phyloP scores from a whole-genome alignment of 2,888 invertebrate species.

The Taphrorychus bicolor region DNA sequence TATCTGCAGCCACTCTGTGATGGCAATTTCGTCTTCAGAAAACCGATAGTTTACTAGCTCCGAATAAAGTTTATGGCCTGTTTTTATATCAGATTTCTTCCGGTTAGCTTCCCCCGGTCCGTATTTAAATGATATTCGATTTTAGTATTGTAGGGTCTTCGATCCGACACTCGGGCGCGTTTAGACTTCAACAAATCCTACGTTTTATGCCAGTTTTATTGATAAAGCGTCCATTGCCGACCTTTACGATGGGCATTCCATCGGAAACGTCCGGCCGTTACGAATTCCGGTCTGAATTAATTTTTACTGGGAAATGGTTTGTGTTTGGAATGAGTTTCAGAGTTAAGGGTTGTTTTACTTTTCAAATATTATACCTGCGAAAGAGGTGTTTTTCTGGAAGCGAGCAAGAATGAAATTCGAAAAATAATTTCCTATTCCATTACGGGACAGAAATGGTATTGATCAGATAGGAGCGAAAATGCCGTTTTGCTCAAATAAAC shows the following conservation, averaged over 20 bases:
- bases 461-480: background rate
- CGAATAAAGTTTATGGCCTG: constrained; percentile 14
- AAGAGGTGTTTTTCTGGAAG: no score
- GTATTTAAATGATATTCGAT: constrained; percentile 25
- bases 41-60: background rate
- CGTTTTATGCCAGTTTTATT: constrained; percentile 18
- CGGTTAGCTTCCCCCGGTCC: constrained; percentile 1
- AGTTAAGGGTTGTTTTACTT: no score
- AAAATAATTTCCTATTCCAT: background rate
- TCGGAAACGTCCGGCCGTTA: background rate
- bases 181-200: constrained; percentile 11
- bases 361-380: no score
- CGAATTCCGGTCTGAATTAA: background rate
- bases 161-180: constrained; percentile 8
- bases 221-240: constrained; percentile 7
- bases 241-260: constrained; percentile 3
- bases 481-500: background rate
- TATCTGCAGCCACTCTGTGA: no score
- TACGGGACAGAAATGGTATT: background rate
- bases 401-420: background rate
- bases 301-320: background rate
- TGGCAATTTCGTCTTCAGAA: background rate
- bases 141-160: constrained; percentile 5
- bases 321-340: no score
- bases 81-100: constrained; percentile 18